phyloP scores from a whole-genome alignment of 2,888 invertebrate genomes.

The Agrotis ipsilon region DNA sequence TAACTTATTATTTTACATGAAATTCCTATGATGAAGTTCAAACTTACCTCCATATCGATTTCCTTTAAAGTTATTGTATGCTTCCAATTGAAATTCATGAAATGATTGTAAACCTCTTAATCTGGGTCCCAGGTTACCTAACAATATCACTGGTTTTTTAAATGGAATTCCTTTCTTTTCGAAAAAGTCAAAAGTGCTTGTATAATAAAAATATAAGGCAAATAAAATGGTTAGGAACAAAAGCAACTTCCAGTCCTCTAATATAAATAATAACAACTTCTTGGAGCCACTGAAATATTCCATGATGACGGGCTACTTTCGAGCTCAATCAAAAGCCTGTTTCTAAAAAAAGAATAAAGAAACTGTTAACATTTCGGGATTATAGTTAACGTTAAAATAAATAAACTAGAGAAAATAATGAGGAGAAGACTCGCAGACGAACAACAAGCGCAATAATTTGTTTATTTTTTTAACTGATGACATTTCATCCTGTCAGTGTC shows the following conservation, averaged over 20 bases:
- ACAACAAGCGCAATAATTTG: no score
- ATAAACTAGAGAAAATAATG: background rate
- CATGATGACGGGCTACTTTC: constrained; percentile 57
- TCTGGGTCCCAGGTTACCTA: constrained; percentile 87
- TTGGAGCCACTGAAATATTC: constrained; percentile 71
- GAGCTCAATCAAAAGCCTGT: background rate
- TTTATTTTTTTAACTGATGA: no score
- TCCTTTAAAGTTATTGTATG: constrained; percentile 87
- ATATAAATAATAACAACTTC: constrained; percentile 72
- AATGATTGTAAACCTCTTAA: constrained; percentile 84
- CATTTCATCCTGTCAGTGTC: no score
- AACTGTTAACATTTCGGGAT: background rate
- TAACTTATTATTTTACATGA: no score
- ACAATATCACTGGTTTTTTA: constrained; percentile 85
- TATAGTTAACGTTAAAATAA: background rate
- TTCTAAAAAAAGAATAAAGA: background rate
- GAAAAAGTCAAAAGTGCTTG: constrained; percentile 86
- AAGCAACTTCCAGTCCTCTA: constrained; percentile 82
- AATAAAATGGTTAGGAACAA: constrained; percentile 77
- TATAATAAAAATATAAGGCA: constrained; percentile 83
- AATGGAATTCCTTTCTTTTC: constrained; percentile 85
- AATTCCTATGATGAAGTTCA: background rate
- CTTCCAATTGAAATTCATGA: constrained; percentile 85
- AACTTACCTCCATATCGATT: constrained; percentile 86
- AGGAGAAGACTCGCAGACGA: background rate